Conservation (phyloP, 2,888 invertebrate genomes). For the Acronicta aceris region DNA sequence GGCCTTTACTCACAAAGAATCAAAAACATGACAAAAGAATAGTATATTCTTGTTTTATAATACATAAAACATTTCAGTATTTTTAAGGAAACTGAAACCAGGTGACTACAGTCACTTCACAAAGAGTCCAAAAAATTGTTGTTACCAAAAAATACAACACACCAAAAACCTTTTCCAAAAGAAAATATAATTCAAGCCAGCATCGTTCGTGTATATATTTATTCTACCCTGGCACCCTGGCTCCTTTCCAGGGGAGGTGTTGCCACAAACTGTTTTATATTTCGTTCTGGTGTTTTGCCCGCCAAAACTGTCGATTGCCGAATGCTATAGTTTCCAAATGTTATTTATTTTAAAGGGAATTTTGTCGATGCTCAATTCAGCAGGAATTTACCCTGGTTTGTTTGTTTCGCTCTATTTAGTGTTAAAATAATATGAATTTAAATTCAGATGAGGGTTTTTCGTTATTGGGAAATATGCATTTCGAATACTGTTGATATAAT, state of each 20-base stretch:
- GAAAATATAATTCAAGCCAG: conserved; percentile 30
- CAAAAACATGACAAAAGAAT: no score
- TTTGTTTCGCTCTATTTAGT: conserved; percentile 26
- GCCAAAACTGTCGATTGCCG: conserved; percentile 46
- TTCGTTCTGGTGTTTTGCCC: conserved; percentile 40
- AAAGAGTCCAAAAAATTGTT: conserved; percentile 15
- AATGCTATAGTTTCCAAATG: conserved; percentile 45
- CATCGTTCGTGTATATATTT: conserved; percentile 60
- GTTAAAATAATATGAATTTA: conserved; percentile 31
- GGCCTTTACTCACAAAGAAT: no score
- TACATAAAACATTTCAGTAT: conserved; percentile 19
- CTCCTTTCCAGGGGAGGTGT: conserved; percentile 59
- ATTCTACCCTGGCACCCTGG: conserved; percentile 63
- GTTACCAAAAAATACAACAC: conserved; percentile 9
- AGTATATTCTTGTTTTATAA: conserved; percentile 16
- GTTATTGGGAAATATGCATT: conserved; percentile 26
- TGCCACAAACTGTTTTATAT: conserved; percentile 51
- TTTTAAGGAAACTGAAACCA: background rate
- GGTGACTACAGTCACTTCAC: background rate
- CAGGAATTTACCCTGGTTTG: conserved; percentile 18
- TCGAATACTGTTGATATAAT: conserved; percentile 17
- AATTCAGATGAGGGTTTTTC: conserved; percentile 24
- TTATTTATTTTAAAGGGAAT: conserved; percentile 53
- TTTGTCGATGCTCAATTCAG: conserved; percentile 27
- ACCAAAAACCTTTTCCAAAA: conserved; percentile 15